phyloP scores from a whole-genome alignment of 2,797 vertebrate genomes.

The Zalophus californianus region DNA sequence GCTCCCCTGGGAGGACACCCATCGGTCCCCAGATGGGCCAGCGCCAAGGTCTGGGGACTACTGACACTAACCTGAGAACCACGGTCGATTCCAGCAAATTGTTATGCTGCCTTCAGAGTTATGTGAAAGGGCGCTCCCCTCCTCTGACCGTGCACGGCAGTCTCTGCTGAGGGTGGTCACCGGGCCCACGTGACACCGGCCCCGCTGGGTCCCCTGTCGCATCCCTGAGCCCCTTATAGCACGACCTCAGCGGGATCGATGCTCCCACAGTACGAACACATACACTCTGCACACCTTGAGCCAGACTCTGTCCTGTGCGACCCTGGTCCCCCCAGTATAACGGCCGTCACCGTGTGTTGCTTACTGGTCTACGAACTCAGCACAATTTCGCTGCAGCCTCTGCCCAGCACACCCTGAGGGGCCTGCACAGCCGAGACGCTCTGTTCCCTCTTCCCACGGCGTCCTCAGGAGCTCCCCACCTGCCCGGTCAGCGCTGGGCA shows the following conservation, averaged over 20 bases:
- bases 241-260: rapidly evolving
- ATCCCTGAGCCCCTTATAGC: rapidly evolving
- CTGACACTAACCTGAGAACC: neutral
- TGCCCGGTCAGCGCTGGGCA: rapidly evolving
- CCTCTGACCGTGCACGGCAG: rapidly evolving
- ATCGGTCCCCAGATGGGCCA: rapidly evolving
- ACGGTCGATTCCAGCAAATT: neutral
- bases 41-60: too few species aligned
- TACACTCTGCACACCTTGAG: rapidly evolving
- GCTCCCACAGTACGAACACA: rapidly evolving
- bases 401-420: neutral
- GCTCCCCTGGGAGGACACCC: neutral
- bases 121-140: rapidly evolving
- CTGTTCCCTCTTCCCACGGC: rapidly evolving
- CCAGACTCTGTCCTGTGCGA: neutral
- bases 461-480: rapidly evolving
- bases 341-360: rapidly evolving
- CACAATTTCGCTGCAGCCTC: neutral
- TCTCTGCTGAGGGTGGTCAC: neutral
- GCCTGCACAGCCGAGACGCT: rapidly evolving
- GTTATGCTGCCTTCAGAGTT: neutral
- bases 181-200: neutral
- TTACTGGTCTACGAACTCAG: neutral
- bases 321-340: neutral
- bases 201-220: rapidly evolving